Evolutionary conservation across 2,888 invertebrate genomes (phyloP).

Genomic region (Muschampia plurimacula): DNA sequence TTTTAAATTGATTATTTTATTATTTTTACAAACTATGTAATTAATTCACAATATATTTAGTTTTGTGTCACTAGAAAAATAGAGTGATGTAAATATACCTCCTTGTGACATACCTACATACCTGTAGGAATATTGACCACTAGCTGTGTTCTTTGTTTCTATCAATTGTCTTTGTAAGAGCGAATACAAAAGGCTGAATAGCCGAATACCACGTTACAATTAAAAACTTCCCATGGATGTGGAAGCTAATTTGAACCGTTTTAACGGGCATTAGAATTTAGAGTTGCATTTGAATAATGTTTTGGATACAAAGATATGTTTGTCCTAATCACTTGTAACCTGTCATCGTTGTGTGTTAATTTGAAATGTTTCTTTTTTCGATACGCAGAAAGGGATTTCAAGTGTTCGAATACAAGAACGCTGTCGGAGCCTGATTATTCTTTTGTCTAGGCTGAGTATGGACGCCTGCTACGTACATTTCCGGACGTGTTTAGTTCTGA

Average conservation of each 20-base stretch:
- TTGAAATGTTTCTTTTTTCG: constrained; percentile 67
- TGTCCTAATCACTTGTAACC: constrained; percentile 75
- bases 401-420: constrained; percentile 61
- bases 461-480: constrained; percentile 28
- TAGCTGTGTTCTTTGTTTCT: constrained; percentile 73
- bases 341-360: constrained; percentile 84
- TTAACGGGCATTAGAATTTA: constrained; percentile 44
- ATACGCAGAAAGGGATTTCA: constrained; percentile 65
- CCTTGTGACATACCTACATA: constrained; percentile 52
- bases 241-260: constrained; percentile 50
- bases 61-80: not conserved
- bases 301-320: constrained; percentile 47
- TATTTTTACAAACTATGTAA: no score
- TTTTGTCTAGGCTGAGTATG: constrained; percentile 59
- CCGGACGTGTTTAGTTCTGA: constrained; percentile 33
- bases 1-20: not conserved
- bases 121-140: constrained; percentile 65
- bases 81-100: not conserved
- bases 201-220: constrained; percentile 14
- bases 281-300: not conserved
- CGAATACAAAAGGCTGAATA: constrained; percentile 73
- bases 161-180: constrained; percentile 71
- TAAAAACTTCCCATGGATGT: not conserved
- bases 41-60: not conserved
- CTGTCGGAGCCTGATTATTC: constrained; percentile 64